phyloP scores from a whole-genome alignment of 2,113 vertebrate species.

The Burhinus oedicnemus region DNA sequence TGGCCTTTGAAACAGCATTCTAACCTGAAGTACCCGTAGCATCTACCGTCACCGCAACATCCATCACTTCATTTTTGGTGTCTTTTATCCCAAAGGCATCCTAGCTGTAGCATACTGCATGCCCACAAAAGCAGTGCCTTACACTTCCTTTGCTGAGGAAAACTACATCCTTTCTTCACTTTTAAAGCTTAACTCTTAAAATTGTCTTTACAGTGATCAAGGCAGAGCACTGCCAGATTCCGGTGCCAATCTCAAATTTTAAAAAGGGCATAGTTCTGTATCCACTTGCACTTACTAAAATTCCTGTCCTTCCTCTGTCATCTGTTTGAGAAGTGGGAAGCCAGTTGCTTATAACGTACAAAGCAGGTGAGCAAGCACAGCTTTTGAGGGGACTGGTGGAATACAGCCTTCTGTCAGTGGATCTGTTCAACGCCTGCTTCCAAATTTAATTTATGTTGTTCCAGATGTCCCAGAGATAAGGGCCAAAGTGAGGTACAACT shows the following conservation, averaged over 20 bases:
- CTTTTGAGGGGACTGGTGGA: neutral
- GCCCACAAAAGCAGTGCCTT: neutral
- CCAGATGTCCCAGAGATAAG: neutral
- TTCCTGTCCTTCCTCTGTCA: neutral
- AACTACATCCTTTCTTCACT: neutral
- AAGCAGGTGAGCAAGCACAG: neutral
- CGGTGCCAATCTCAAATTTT: neutral
- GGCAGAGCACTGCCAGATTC: neutral
- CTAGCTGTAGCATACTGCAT: neutral
- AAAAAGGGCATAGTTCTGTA: neutral
- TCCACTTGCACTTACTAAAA: neutral
- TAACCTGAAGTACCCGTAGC: neutral
- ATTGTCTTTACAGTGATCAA: neutral
- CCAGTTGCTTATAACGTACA: neutral
- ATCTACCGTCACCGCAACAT: neutral
- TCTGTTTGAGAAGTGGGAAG: neutral
- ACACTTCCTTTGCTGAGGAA: neutral
- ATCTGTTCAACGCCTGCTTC: neutral
- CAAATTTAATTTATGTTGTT: neutral
- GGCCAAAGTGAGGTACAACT: neutral
- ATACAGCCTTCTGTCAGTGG: neutral
- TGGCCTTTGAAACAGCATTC: neutral
- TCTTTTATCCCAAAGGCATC: neutral
- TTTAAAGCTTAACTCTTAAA: neutral
- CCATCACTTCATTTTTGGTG: neutral